These are phyloP conservation scores for Eulemur rufifrons DNA, from an alignment of 2,113 vertebrate genomes.

Conservation along the genomic window DNA sequence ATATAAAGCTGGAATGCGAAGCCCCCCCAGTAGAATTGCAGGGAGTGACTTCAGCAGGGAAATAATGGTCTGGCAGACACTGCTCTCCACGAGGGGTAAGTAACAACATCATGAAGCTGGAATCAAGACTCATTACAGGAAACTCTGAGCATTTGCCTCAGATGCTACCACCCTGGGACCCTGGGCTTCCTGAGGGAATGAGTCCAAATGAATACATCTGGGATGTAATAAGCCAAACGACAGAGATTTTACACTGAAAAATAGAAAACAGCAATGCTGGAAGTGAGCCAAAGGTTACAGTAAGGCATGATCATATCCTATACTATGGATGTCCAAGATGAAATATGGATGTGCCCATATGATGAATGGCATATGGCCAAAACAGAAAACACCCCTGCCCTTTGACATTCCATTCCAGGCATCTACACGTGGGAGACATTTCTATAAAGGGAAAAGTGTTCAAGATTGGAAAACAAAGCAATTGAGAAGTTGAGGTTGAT, in stretches of 20 bases:
- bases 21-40: background rate
- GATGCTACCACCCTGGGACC: conserved; percentile 2
- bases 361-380: background rate
- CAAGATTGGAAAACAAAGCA: conserved; percentile 16
- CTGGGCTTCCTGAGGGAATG: conserved; percentile 36
- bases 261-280: conserved; percentile 57
- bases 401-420: background rate
- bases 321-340: conserved; percentile 22
- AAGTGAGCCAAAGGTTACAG: conserved; percentile 45
- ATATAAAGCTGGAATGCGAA: background rate
- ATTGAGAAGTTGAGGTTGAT: conserved; percentile 41
- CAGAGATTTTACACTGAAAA: conserved; percentile 28
- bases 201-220: conserved; percentile 60
- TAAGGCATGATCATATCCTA: background rate
- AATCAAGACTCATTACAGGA: conserved; percentile 49
- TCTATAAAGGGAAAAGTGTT: background rate
- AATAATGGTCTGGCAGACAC: background rate
- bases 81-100: background rate
- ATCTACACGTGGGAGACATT: conserved; percentile 31
- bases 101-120: background rate
- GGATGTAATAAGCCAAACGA: conserved; percentile 49
- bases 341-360: conserved; percentile 38
- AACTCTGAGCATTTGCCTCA: conserved; percentile 29
- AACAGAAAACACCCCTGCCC: conserved; percentile 50
- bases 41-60: background rate